These are phyloP conservation scores for Acinonyx jubatus DNA, from an alignment of 2,113 vertebrate genomes.

Conservation along the genomic window DNA sequence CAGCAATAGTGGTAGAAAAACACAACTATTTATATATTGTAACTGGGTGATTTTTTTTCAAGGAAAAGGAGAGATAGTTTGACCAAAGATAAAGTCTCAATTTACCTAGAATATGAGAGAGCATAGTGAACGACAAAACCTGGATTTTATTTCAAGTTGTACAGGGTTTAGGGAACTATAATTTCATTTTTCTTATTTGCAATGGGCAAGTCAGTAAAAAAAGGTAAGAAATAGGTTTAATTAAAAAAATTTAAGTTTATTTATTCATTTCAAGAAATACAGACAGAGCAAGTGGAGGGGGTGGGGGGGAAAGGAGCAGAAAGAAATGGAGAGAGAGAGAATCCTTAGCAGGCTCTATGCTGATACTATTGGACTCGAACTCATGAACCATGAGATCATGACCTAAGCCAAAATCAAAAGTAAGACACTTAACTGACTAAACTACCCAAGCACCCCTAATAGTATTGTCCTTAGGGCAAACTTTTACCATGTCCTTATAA, in stretches of 20 bases:
- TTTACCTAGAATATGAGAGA: background rate
- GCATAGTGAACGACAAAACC: background rate
- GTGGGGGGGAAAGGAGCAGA: too few relatives aligned
- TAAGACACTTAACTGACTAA: too few relatives aligned
- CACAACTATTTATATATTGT: background rate
- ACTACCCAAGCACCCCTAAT: background rate
- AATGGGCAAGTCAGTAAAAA: background rate
- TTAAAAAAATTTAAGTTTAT: background rate
- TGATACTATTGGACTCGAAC: too few relatives aligned
- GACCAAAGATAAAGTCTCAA: background rate
- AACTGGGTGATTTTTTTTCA: background rate
- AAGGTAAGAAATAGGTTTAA: background rate
- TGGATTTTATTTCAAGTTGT: background rate
- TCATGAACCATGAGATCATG: too few relatives aligned
- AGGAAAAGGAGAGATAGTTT: background rate
- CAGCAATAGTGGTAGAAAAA: background rate
- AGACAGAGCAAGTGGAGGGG: too few relatives aligned
- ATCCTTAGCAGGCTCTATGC: too few relatives aligned
- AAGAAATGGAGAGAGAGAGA: too few relatives aligned
- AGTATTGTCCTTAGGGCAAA: background rate
- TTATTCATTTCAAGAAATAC: too few relatives aligned
- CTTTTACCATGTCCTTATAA: background rate
- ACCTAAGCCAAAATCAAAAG: too few relatives aligned
- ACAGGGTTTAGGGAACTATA: background rate
- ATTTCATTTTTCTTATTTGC: constrained; percentile 29